A percentile compares a stretch with the other conserved stretches of the same genome.
Evolutionary conservation across 2,888 invertebrate species (phyloP).

Genomic region (Proisotoma minuta): DNA sequence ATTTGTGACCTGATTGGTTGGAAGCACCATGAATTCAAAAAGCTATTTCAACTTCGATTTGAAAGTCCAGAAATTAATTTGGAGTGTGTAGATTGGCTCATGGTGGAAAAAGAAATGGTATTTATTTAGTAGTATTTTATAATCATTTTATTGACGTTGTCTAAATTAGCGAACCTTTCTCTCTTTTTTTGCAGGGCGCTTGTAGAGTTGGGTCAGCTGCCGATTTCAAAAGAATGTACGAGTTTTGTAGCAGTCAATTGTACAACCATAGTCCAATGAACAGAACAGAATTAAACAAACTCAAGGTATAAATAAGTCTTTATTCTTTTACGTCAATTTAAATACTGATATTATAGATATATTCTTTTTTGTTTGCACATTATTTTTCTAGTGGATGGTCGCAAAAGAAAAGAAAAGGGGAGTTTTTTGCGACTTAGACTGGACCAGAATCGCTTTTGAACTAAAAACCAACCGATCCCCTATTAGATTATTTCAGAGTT

Average conservation of each 20-base stretch:
- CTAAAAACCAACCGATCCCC: not conserved
- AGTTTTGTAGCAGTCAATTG: not conserved
- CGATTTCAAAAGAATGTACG: not conserved
- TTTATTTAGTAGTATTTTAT: not conserved
- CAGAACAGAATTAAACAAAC: not conserved
- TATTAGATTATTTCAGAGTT: not conserved
- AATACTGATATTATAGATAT: too few species aligned
- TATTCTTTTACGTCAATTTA: not conserved
- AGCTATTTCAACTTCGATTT: too few species aligned
- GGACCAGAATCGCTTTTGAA: not conserved
- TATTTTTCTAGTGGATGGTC: not conserved
- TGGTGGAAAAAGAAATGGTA: constrained; percentile 1
- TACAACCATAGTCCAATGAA: not conserved
- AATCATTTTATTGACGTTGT: not conserved
- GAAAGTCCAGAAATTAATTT: not conserved
- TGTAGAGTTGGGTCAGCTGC: not conserved
- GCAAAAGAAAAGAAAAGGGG: too few species aligned
- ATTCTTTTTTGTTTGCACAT: not conserved
- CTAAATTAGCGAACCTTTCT: too few species aligned
- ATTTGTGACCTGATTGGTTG: not conserved
- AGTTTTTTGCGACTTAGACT: too few species aligned
- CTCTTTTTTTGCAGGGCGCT: not conserved
- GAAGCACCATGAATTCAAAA: not conserved
- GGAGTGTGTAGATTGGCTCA: not conserved
- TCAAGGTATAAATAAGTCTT: not conserved